Conservation (phyloP, 1,140 invertebrate species). For the Dendroctonus valens region DNA sequence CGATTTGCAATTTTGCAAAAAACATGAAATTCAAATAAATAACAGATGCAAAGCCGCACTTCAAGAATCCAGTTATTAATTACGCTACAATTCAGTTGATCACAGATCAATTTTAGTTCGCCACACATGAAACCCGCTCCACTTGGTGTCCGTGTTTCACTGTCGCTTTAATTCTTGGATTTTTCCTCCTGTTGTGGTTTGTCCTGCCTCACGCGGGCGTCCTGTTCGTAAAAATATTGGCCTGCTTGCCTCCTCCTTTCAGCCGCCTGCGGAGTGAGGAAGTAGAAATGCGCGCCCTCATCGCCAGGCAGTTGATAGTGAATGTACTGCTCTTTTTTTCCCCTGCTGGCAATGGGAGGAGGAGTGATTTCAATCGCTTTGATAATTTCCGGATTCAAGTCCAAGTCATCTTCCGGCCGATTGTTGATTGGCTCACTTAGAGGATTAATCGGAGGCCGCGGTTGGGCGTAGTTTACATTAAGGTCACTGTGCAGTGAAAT, state of each 20-base stretch:
- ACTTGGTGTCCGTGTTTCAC: no score
- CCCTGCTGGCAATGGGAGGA: neutral
- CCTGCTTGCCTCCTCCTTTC: constrained; percentile 44
- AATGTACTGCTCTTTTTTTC: constrained; percentile 21
- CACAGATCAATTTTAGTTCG: no score
- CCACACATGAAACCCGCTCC: no score
- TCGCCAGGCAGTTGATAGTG: constrained; percentile 60
- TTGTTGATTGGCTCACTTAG: constrained; percentile 57
- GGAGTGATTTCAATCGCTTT: constrained; percentile 35
- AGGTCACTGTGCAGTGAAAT: constrained; percentile 60
- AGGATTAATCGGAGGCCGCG: constrained; percentile 61
- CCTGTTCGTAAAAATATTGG: constrained; percentile 11
- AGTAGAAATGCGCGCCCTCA: constrained; percentile 70
- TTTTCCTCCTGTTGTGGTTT: constrained; percentile 12
- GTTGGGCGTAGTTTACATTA: constrained; percentile 62
- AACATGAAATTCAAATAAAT: no score
- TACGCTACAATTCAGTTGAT: no score
- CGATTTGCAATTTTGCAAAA: no score
- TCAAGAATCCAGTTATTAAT: no score
- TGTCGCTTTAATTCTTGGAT: neutral
- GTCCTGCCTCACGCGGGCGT: constrained; percentile 18
- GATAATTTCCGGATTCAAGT: constrained; percentile 27
- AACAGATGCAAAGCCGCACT: no score
- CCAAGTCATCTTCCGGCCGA: neutral
- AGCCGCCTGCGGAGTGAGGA: constrained; percentile 67